These are phyloP conservation scores for Oncorhynchus kisutch DNA, from an alignment of 2,113 vertebrate genomes.

Conservation along the genomic window DNA sequence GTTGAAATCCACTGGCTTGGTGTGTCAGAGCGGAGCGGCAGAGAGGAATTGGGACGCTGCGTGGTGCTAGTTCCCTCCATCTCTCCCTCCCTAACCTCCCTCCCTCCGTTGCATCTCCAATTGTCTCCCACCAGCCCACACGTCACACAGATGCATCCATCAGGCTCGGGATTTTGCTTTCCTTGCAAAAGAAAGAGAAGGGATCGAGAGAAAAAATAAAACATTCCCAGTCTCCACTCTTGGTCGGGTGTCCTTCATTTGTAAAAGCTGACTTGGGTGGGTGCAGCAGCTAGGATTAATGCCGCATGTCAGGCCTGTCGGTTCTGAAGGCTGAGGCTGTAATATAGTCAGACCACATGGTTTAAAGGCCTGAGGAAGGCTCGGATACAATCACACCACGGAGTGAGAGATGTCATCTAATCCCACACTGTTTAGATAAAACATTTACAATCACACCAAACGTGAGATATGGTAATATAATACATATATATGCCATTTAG, in stretches of 20 bases:
- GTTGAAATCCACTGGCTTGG: slow-evolving; percentile 18
- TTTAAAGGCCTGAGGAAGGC: neutral
- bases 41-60: neutral
- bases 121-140: neutral
- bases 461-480: too few species aligned
- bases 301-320: slow-evolving; percentile 1
- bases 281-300: slow-evolving; percentile 15
- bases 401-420: too few species aligned
- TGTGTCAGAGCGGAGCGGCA: neutral
- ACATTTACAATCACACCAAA: too few species aligned
- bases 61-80: neutral
- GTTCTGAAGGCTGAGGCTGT: neutral
- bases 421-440: too few species aligned
- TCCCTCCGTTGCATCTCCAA: neutral
- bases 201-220: too few species aligned
- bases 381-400: too few species aligned
- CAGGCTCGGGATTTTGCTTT: too few species aligned
- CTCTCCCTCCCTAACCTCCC: neutral
- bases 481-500: too few species aligned
- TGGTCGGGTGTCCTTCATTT: slow-evolving; percentile 27
- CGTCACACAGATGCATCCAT: too few species aligned
- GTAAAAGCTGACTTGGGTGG: slow-evolving; percentile 2
- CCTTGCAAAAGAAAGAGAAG: neutral
- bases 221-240: slow-evolving; percentile 5
- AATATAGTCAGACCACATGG: slow-evolving; percentile 14